phyloP scores from a whole-genome alignment of 2,797 vertebrate genomes.

The Hippocampus kuda region DNA sequence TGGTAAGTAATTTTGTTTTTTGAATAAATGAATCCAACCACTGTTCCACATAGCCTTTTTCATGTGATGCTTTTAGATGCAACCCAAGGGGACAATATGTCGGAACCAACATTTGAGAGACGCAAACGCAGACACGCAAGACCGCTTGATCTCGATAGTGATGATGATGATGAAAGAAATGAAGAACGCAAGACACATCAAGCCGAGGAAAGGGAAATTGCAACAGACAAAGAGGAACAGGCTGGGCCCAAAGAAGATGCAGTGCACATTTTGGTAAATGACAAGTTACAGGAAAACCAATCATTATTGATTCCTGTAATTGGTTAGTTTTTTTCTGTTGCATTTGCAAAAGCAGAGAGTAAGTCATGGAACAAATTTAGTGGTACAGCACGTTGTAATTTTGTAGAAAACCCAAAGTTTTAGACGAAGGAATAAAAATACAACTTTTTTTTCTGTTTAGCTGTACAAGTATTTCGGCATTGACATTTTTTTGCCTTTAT shows the following conservation, averaged over 20 bases:
- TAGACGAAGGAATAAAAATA: neutral
- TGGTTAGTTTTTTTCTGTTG: neutral
- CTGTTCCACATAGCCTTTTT: neutral
- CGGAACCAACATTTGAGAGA: conserved; percentile 54
- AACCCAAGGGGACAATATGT: conserved; percentile 55
- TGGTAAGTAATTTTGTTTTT: conserved; percentile 30
- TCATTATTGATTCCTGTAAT: neutral
- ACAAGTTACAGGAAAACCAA: neutral
- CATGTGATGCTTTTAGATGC: conserved; percentile 49
- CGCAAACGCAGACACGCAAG: conserved; percentile 78
- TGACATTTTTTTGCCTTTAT: neutral
- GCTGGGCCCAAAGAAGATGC: conserved; percentile 43
- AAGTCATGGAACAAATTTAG: neutral
- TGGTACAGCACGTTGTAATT: neutral
- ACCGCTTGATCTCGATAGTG: conserved; percentile 83
- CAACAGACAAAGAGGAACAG: conserved; percentile 56
- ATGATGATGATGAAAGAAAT: conserved; percentile 73
- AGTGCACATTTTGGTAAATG: conserved; percentile 31
- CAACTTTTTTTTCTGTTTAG: no score
- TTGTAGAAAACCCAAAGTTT: neutral
- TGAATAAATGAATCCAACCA: neutral
- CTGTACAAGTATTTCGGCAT: no score
- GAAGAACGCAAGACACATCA: conserved; percentile 64
- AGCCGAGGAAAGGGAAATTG: conserved; percentile 33
- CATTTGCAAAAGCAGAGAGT: neutral